A percentile compares a stretch with the other conserved stretches of the same genome.
Conservation (phyloP, 2,797 vertebrate species). For the Anisognathus igniventris region DNA sequence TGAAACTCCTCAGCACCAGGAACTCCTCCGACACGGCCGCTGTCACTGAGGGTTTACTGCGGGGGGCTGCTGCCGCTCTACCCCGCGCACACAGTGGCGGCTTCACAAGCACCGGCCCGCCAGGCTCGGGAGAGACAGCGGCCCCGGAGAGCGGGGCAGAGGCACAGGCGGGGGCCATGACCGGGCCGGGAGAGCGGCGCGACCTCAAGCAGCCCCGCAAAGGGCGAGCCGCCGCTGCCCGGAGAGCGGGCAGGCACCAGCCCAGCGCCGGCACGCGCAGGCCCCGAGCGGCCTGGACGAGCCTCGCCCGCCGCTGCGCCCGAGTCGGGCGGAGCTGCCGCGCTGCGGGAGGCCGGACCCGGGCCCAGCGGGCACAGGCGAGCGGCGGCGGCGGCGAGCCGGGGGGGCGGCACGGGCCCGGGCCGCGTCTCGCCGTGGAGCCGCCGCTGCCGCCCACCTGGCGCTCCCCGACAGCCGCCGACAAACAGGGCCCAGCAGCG, state of each 20-base stretch:
- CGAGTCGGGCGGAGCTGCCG: background rate
- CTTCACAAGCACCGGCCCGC: background rate
- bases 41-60: background rate
- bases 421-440: background rate
- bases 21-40: too few relatives aligned
- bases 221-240: background rate
- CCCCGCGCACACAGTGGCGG: background rate
- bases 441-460: background rate
- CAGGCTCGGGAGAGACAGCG: too few relatives aligned
- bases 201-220: background rate
- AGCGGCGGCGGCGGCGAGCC: background rate
- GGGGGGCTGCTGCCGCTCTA: background rate
- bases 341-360: background rate
- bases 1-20: background rate
- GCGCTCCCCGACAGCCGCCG: background rate
- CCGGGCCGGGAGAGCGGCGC: background rate
- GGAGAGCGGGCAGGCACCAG: background rate
- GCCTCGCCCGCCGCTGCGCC: background rate
- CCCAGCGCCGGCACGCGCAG: background rate
- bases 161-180: background rate
- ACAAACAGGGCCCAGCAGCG: background rate
- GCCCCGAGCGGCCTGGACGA: background rate
- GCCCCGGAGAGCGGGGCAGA: background rate
- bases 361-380: background rate
- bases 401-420: background rate